phyloP scores from a whole-genome alignment of 2,113 vertebrate genomes.

The Cochlearius cochlearius region DNA sequence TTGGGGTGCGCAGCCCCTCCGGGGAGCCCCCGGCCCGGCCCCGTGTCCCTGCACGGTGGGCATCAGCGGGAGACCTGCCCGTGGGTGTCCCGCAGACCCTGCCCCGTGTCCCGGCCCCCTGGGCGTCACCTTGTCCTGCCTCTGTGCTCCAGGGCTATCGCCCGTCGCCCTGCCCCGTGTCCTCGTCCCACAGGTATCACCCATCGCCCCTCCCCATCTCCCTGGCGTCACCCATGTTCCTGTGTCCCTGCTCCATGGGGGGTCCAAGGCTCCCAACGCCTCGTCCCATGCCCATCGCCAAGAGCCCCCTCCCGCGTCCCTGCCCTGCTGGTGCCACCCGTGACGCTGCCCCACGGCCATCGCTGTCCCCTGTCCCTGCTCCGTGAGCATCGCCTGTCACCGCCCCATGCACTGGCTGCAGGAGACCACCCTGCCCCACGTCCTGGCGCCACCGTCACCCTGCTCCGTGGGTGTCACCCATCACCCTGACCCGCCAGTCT shows the following conservation, averaged over 20 bases:
- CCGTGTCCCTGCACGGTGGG: fast-evolving
- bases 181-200: not conserved
- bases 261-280: not conserved
- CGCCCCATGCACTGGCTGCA: not conserved
- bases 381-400: not conserved
- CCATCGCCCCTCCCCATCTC: fast-evolving
- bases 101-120: not conserved
- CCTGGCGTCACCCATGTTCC: not conserved
- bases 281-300: not conserved
- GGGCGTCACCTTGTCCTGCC: fast-evolving
- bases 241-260: not conserved
- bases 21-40: not conserved
- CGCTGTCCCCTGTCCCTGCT: not conserved
- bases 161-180: fast-evolving
- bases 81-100: not conserved
- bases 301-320: not conserved
- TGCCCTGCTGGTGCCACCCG: not conserved
- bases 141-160: fast-evolving
- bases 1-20: fast-evolving
- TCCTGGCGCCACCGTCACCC: too few species aligned
- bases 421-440: not conserved
- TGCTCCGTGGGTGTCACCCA: fast-evolving
- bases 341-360: not conserved
- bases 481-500: not conserved
- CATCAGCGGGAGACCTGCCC: fast-evolving